Evolutionary conservation across 2,113 vertebrate genomes (phyloP), one percentile per base, ranked within the genome.

Genomic region (Merops nubicus): DNA sequence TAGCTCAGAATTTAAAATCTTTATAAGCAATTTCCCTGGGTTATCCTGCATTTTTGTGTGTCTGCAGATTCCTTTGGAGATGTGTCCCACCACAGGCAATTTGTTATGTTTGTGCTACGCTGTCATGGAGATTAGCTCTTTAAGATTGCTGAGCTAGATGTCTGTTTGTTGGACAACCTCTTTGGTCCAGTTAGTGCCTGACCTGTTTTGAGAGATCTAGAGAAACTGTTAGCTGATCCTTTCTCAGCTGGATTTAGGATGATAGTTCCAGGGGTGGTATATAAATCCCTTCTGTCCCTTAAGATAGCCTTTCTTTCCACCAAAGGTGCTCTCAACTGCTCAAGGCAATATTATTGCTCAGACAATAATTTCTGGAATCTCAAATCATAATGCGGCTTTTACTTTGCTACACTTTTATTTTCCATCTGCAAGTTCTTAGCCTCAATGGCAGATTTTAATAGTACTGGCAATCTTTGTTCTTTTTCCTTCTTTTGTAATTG

Each of bases 81-180:
- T 5, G 26, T 60, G 22, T 74, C 17, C 59, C 48, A 54, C 7
- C 8, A 11, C 21, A 48, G 26, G 8, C 18, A 83, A 12, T 51
- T 77, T 73, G 51, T 67, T 45, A 33, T 0, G 0, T 21, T 64
- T 56, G 12, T 85, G 31, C 11, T 0, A 0, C 33, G 53, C 19
- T 38, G 50, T 15, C 50, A 40, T 5, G 4, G 16, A 5, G 4
- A 40, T 2, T 4, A 17, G 5, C 4, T 65, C 34, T 75, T 75
- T 12, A 22, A 23, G 7, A 15, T 67, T 85, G 20, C 36, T 78
- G 12, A 43, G 7, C 23, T 57, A 40, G 9, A 10, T 79, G 9
- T 15, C 16, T 77, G 11, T 28, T 36, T 73, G n/a, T 42, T 63
- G 62, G 38, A 26, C 29, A 86, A 4, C 8, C 2, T 78, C 31